phyloP scores from a whole-genome alignment of 2,113 vertebrate genomes.

The Gymnocephalus cernua region DNA sequence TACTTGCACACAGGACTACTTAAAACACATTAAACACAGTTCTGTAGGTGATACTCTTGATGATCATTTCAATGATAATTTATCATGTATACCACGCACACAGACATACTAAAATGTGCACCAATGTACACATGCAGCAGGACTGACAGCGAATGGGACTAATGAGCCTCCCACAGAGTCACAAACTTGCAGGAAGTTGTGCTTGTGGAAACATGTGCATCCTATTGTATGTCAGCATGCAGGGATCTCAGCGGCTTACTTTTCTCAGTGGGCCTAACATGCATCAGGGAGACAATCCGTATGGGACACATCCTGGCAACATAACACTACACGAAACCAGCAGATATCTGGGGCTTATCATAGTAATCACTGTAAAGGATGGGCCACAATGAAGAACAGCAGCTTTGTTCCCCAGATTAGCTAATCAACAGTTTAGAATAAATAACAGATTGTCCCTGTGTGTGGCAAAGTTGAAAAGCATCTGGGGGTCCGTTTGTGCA shows the following conservation, averaged over 20 bases:
- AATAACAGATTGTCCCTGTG: conserved; percentile 45
- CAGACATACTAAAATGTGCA: not conserved
- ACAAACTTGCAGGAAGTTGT: conserved; percentile 37
- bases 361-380: conserved; percentile 28
- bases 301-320: conserved; percentile 49
- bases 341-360: conserved; percentile 30
- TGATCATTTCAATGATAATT: not conserved
- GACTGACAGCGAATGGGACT: conserved; percentile 31
- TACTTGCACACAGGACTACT: conserved; percentile 2
- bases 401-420: conserved; percentile 36
- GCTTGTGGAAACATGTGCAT: conserved; percentile 71
- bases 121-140: conserved; percentile 8
- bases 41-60: not conserved
- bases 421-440: conserved; percentile 43
- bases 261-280: conserved; percentile 34
- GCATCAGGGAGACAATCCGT: conserved; percentile 20
- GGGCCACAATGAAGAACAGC: not conserved
- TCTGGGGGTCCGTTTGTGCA: conserved; percentile 2
- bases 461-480: not conserved
- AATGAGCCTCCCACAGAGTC: conserved; percentile 62
- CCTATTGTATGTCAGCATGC: conserved; percentile 60
- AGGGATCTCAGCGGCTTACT: conserved; percentile 20
- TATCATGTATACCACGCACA: not conserved
- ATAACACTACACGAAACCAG: conserved; percentile 34
- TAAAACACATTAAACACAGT: not conserved